Evolutionary conservation across 2,888 invertebrate species (phyloP).

Genomic region (Hartigia nigra): DNA sequence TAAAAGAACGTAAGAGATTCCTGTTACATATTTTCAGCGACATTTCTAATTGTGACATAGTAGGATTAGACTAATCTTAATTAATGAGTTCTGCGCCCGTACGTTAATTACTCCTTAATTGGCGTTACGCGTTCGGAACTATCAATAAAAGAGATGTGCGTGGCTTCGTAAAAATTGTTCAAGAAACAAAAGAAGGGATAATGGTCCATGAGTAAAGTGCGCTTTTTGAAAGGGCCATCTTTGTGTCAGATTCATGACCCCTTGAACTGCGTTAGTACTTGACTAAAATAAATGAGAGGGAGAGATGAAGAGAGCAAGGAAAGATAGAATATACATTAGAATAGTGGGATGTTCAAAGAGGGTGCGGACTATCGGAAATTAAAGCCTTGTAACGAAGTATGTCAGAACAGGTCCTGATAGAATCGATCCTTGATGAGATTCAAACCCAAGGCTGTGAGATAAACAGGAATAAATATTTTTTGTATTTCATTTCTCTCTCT

Average conservation of each 20-base stretch:
- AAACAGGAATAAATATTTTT: not conserved
- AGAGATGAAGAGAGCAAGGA: not conserved
- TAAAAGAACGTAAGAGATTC: not conserved
- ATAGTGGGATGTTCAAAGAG: too few species aligned
- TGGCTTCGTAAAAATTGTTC: not conserved
- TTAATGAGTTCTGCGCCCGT: not conserved
- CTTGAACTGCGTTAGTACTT: too few species aligned
- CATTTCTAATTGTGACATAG: not conserved
- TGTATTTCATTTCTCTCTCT: not conserved
- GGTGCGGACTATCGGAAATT: slow-evolving; percentile 19
- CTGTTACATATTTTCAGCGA: not conserved
- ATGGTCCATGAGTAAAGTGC: not conserved
- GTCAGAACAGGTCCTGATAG: not conserved
- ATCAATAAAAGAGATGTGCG: not conserved
- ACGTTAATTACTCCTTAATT: not conserved
- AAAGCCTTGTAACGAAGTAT: slow-evolving; percentile 17
- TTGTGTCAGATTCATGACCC: too few species aligned
- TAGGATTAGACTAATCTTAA: not conserved
- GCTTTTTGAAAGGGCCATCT: not conserved
- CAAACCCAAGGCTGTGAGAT: not conserved
- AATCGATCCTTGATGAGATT: not conserved
- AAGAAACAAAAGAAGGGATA: not conserved
- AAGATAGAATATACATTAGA: not conserved
- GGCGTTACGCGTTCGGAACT: not conserved
- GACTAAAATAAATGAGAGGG: not conserved